These are phyloP conservation scores for Mus minutoides DNA, from an alignment of 2,797 vertebrate genomes.

Conservation along the genomic window DNA sequence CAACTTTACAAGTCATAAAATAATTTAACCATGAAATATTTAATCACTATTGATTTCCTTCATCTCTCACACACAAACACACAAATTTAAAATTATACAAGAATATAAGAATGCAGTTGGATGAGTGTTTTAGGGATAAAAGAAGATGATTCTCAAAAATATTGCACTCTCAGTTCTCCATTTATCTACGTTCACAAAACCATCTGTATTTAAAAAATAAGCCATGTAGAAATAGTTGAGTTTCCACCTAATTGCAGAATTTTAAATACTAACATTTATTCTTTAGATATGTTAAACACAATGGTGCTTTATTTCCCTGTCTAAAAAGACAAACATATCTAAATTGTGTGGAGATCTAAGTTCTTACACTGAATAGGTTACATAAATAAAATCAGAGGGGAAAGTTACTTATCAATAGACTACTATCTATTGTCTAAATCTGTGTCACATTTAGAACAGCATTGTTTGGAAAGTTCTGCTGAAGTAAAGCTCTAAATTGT, in stretches of 20 bases:
- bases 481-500: background rate
- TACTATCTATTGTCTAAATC: background rate
- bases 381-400: background rate
- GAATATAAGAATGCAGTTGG: background rate
- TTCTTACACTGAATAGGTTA: background rate
- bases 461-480: constrained; percentile 9
- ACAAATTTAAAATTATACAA: background rate
- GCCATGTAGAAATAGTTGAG: background rate
- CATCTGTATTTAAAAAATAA: background rate
- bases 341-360: background rate
- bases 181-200: background rate
- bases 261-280: background rate
- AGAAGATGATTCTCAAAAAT: background rate
- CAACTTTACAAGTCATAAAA: background rate
- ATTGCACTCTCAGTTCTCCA: background rate
- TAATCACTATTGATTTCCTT: background rate
- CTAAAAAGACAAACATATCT: background rate
- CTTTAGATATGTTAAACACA: background rate
- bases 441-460: background rate
- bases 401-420: background rate
- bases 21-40: background rate
- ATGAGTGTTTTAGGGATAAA: background rate
- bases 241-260: background rate
- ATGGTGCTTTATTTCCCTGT: background rate
- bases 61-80: background rate